These are phyloP conservation scores for Eufriesea mexicana DNA, from an alignment of 1,140 invertebrate genomes.

Conservation along the genomic window DNA sequence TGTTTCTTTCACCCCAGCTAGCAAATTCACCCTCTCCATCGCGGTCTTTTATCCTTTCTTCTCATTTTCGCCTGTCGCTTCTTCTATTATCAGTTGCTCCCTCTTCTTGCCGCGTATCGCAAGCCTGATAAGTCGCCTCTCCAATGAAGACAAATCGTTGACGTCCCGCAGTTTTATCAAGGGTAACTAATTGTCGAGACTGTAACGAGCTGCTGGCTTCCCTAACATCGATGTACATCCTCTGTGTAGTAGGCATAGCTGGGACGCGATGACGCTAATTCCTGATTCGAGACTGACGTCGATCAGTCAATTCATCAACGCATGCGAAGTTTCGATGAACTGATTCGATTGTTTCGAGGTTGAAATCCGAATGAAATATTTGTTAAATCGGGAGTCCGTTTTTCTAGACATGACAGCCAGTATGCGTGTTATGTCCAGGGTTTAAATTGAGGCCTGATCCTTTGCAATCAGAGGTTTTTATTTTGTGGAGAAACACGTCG, in stretches of 20 bases:
- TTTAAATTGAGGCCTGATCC: no score
- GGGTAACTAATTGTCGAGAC: constrained; percentile 72
- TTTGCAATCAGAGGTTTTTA: no score
- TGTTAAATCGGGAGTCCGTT: no score
- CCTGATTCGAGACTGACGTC: background rate
- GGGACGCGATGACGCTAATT: no score
- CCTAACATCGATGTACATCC: background rate
- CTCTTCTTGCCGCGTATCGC: constrained; percentile 18
- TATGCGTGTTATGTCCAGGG: no score
- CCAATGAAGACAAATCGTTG: constrained; percentile 78
- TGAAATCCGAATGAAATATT: no score
- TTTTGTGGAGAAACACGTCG: no score
- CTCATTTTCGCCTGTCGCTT: constrained; percentile 20
- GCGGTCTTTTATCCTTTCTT: background rate
- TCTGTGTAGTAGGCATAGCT: background rate
- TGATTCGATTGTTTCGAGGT: no score
- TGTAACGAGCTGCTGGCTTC: constrained; percentile 42
- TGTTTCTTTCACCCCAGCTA: constrained; percentile 7
- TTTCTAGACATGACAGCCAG: no score
- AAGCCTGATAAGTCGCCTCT: constrained; percentile 70
- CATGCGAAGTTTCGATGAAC: no score
- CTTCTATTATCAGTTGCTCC: constrained; percentile 3
- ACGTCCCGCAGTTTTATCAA: constrained; percentile 68
- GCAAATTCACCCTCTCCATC: constrained; percentile 14
- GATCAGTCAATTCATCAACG: background rate